Conservation (phyloP, 2,888 invertebrate genomes). For the Gerris lacustris region DNA sequence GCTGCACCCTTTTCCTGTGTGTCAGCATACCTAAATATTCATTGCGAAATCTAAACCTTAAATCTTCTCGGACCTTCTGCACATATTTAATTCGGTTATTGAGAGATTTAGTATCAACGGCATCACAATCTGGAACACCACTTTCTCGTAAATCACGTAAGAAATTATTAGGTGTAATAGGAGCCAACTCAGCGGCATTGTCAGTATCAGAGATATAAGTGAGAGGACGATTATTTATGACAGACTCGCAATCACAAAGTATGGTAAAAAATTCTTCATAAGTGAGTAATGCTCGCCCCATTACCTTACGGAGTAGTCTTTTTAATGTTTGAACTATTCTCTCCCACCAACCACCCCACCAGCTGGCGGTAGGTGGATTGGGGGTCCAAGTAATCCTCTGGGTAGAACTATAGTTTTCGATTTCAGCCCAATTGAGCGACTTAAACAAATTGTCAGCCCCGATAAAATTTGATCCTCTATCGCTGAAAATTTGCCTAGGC, state of each 20-base stretch:
- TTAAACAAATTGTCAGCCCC: constrained; percentile 37
- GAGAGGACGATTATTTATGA: constrained; percentile 20
- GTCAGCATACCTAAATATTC: constrained; percentile 17
- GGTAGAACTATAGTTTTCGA: constrained; percentile 33
- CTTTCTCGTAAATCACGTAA: constrained; percentile 12
- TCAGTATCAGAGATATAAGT: constrained; percentile 17
- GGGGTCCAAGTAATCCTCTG: constrained; percentile 33
- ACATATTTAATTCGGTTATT: constrained; percentile 2
- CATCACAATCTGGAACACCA: constrained; percentile 14
- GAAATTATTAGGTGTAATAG: constrained; percentile 31
- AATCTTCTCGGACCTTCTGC: constrained; percentile 12
- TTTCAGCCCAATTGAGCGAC: constrained; percentile 41
- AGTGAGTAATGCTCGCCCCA: constrained; percentile 13
- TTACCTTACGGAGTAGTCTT: constrained; percentile 12
- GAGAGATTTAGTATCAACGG: constrained; percentile 11
- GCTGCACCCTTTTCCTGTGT: constrained; percentile 6
- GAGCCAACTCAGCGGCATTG: constrained; percentile 23
- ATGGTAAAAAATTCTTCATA: constrained; percentile 21
- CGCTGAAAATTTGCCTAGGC: constrained; percentile 34
- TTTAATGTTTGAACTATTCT: constrained; percentile 15
- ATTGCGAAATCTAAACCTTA: constrained; percentile 16
- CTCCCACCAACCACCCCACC: constrained; percentile 34
- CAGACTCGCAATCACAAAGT: constrained; percentile 17
- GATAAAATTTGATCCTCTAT: constrained; percentile 37
- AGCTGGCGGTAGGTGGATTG: constrained; percentile 29